Conservation (phyloP, 1,140 invertebrate species). For the Micrasema minimum region DNA sequence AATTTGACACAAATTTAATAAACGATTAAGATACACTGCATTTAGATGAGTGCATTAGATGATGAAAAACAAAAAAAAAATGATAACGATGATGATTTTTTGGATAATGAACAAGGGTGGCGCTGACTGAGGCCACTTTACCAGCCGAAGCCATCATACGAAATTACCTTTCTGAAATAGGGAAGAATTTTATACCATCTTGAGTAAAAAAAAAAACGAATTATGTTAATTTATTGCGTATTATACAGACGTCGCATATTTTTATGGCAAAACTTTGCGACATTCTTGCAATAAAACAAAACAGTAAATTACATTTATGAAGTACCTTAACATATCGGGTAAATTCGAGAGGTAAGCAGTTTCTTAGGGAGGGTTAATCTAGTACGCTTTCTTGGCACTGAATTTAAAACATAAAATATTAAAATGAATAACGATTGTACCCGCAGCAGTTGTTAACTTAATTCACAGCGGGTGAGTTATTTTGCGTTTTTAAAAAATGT, state of each 20-base stretch:
- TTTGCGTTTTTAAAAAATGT: conserved; percentile 32
- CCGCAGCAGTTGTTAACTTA: conserved; percentile 37
- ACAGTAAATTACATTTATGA: conserved; percentile 21
- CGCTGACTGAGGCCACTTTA: no score
- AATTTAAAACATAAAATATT: conserved; percentile 46
- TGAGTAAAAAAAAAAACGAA: no score
- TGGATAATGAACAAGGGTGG: no score
- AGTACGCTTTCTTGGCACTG: conserved; percentile 33
- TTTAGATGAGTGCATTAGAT: no score
- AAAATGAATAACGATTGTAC: conserved; percentile 40
- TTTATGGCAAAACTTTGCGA: background rate
- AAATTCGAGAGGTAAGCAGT: conserved; percentile 9
- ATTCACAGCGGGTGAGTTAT: conserved; percentile 39
- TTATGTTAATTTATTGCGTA: no score
- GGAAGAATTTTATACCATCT: no score
- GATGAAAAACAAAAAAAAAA: no score
- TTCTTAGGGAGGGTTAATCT: conserved; percentile 17
- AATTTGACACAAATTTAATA: no score
- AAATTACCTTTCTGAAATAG: no score
- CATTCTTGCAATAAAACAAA: conserved; percentile 15
- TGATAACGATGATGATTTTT: no score
- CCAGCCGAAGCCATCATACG: no score
- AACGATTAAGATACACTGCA: no score
- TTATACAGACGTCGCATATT: background rate
- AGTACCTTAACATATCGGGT: conserved; percentile 1